These are phyloP conservation scores for Artemia franciscana DNA, from an alignment of 1,140 invertebrate species.

Conservation along the genomic window DNA sequence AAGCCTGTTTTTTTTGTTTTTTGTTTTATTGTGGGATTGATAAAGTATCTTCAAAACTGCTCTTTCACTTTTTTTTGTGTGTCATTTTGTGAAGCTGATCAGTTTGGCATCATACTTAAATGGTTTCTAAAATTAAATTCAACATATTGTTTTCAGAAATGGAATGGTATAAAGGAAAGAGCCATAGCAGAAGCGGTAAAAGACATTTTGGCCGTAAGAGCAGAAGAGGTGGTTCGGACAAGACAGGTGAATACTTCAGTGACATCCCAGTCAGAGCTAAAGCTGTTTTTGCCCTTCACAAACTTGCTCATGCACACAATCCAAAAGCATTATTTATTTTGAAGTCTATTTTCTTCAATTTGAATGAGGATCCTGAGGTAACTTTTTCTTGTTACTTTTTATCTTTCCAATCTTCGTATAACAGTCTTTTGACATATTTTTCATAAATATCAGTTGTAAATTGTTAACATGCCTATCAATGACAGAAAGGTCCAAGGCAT, in stretches of 20 bases:
- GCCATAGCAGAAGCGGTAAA: background rate
- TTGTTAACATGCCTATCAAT: no score
- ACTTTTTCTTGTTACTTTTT: background rate
- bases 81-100: no score
- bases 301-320: slow-evolving; percentile 3
- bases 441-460: no score
- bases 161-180: background rate
- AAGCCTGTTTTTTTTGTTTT: no score
- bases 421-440: no score
- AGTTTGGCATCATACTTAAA: no score
- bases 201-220: background rate
- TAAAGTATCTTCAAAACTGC: no score
- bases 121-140: background rate
- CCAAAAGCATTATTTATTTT: slow-evolving; percentile 3
- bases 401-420: no score
- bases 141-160: background rate
- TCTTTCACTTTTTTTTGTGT: no score
- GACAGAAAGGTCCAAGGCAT: no score
- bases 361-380: slow-evolving; percentile 8
- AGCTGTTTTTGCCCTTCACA: slow-evolving; percentile 8
- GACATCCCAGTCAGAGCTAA: background rate
- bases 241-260: background rate
- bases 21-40: no score
- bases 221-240: background rate
- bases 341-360: slow-evolving; percentile 4